Conservation (phyloP, 2,888 invertebrate genomes). For the Selenia dentaria region DNA sequence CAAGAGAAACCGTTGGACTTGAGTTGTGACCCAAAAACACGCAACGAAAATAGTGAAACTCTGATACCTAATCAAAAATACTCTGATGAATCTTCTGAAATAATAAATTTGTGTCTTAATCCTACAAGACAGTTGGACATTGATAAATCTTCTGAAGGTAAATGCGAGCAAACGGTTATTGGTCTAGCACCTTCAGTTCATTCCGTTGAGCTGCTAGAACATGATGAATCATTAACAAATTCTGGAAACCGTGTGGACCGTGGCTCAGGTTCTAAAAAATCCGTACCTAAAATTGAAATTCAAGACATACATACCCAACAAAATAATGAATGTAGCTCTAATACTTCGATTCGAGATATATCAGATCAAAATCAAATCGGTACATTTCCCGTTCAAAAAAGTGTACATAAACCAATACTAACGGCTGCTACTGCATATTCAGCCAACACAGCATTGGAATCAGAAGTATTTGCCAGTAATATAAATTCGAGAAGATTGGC, state of each 20-base stretch:
- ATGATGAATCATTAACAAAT: neutral
- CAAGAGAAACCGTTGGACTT: constrained; percentile 13
- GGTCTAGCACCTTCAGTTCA: neutral
- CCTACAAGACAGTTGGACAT: neutral
- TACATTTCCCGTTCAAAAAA: neutral
- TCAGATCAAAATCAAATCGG: neutral
- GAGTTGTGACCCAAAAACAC: constrained; percentile 8
- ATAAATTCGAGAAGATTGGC: no score
- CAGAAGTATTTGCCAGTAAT: no score
- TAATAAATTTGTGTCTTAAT: neutral
- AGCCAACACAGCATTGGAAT: no score
- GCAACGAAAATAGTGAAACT: neutral
- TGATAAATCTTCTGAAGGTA: neutral
- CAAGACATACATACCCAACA: neutral
- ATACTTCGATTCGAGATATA: neutral
- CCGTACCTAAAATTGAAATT: neutral
- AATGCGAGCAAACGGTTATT: neutral
- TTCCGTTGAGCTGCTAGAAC: neutral
- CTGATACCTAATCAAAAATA: neutral
- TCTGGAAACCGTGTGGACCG: neutral
- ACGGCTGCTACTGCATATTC: no score
- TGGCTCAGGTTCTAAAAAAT: neutral
- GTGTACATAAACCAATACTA: neutral
- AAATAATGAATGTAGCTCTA: neutral
- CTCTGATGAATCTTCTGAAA: neutral